Evolutionary conservation across 2,113 vertebrate species (phyloP).

Genomic region (Pterocles burchelli): DNA sequence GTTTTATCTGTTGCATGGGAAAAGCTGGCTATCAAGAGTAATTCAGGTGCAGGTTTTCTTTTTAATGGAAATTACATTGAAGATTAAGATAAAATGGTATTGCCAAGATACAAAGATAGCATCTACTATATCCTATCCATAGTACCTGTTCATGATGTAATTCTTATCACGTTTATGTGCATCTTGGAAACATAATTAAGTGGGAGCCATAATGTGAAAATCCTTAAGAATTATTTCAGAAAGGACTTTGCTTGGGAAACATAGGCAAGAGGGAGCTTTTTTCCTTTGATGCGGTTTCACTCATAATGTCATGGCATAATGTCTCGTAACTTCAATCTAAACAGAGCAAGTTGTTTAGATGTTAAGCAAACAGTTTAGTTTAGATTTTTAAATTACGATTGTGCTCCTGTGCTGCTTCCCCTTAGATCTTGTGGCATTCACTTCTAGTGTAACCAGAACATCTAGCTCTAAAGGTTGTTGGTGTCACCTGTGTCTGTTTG

Average conservation of each 20-base stretch:
- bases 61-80: background rate
- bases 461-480: background rate
- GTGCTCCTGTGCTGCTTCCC: background rate
- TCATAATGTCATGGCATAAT: background rate
- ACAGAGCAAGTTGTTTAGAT: background rate
- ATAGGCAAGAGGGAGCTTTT: background rate
- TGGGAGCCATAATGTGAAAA: background rate
- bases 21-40: background rate
- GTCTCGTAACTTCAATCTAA: background rate
- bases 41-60: background rate
- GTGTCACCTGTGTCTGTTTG: background rate
- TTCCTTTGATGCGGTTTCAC: background rate
- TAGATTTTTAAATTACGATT: background rate
- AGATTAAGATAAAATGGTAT: background rate
- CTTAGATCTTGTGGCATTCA: background rate
- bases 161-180: background rate
- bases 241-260: background rate
- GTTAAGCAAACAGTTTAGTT: background rate
- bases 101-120: background rate
- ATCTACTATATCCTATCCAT: background rate
- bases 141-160: background rate
- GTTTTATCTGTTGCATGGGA: background rate
- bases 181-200: background rate
- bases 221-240: background rate
- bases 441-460: background rate